phyloP scores from a whole-genome alignment of 2,888 invertebrate species.

The Chymomyza procnemis region DNA sequence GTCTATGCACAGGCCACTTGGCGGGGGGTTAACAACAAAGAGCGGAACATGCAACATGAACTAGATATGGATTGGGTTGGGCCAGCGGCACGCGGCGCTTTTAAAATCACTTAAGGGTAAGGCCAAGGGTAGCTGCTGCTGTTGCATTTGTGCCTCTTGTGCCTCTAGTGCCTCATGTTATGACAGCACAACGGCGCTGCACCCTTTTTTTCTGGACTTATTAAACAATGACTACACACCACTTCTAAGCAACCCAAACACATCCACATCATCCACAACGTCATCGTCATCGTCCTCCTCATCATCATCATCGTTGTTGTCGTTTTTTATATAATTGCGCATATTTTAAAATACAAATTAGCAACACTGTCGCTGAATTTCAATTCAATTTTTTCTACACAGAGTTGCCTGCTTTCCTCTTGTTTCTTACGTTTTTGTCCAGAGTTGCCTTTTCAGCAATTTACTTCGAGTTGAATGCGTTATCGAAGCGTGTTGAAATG shows the following conservation, averaged over 20 bases:
- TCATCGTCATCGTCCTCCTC: slow-evolving; percentile 26
- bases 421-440: neutral
- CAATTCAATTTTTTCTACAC: slow-evolving; percentile 39
- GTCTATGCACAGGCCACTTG: slow-evolving; percentile 2
- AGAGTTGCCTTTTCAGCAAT: neutral
- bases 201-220: slow-evolving; percentile 64
- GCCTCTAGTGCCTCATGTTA: slow-evolving; percentile 40
- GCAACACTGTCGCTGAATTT: slow-evolving; percentile 72
- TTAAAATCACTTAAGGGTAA: slow-evolving; percentile 62
- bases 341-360: slow-evolving; percentile 74
- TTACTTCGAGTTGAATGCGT: slow-evolving; percentile 11
- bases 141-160: slow-evolving; percentile 11
- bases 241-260: slow-evolving; percentile 47
- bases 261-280: slow-evolving; percentile 43
- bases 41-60: neutral
- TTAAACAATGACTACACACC: slow-evolving; percentile 63
- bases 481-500: slow-evolving; percentile 20
- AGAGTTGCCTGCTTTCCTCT: too few species aligned
- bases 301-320: slow-evolving; percentile 23
- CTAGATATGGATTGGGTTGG: neutral
- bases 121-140: slow-evolving; percentile 16
- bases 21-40: neutral
- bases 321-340: slow-evolving; percentile 64
- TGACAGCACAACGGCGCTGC: slow-evolving; percentile 62
- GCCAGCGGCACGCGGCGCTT: slow-evolving; percentile 23